Evolutionary conservation across 30 jellyfish, hydroid and myxozoan genomes (phyloP).

Genomic region (Nemopilema nomurai): DNA sequence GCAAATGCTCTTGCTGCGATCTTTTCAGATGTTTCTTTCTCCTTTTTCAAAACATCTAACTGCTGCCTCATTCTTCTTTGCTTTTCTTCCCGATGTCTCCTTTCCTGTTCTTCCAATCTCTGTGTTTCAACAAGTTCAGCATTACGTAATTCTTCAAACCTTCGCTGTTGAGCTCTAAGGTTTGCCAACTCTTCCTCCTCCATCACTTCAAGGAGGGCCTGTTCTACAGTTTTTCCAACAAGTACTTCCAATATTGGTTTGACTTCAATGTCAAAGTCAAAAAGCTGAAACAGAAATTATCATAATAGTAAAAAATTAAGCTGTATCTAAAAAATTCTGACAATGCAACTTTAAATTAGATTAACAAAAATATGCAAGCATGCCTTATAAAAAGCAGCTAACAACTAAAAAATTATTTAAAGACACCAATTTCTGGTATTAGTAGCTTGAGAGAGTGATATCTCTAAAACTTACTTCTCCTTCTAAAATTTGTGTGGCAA

Average conservation of each 20-base stretch:
- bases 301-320: background rate
- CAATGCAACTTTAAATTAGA: background rate
- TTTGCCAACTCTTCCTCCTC: constrained; percentile 95
- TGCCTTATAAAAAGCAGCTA: too few species aligned
- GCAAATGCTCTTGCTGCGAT: constrained; percentile 98
- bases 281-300: constrained; percentile 70
- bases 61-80: constrained; percentile 95
- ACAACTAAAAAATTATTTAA: too few species aligned
- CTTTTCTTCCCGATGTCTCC: constrained; percentile 95
- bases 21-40: constrained; percentile 80
- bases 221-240: constrained; percentile 95
- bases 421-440: too few species aligned
- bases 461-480: constrained; percentile 97
- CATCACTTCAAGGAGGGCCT: constrained; percentile 94
- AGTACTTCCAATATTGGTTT: constrained; percentile 95
- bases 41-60: constrained; percentile 82
- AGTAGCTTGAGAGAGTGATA: too few species aligned
- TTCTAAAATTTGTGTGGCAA: constrained; percentile 89
- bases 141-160: constrained; percentile 90
- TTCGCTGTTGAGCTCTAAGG: constrained; percentile 91
- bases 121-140: constrained; percentile 96
- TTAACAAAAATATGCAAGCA: too few species aligned
- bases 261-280: constrained; percentile 92
- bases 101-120: constrained; percentile 92
- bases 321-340: background rate